Evolutionary conservation across 2,888 invertebrate species (phyloP).

Genomic region (Tipula lateralis): DNA sequence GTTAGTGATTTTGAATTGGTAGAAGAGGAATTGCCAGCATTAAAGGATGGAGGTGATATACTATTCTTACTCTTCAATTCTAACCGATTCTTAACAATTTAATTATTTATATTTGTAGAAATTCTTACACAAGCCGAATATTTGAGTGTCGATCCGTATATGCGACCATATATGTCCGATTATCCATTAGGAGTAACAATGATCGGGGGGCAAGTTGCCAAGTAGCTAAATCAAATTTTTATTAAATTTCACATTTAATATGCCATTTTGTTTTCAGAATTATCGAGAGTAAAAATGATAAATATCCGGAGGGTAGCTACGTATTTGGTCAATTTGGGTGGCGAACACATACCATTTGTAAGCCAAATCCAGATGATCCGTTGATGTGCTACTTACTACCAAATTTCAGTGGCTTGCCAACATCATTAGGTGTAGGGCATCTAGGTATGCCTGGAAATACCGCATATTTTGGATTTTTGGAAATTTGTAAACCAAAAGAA

Average conservation of each 20-base stretch:
- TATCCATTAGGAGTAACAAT: conserved; percentile 59
- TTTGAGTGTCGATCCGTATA: conserved; percentile 69
- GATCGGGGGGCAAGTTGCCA: conserved; percentile 67
- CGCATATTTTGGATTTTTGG: conserved; percentile 69
- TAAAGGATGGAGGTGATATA: conserved; percentile 67
- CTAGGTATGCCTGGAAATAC: conserved; percentile 71
- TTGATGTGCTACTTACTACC: conserved; percentile 51
- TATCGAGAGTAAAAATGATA: conserved; percentile 59
- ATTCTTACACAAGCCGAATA: conserved; percentile 63
- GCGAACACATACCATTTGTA: conserved; percentile 52
- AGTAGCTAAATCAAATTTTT: too few species aligned
- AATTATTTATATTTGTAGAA: conserved; percentile 51
- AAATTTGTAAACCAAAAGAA: conserved; percentile 63
- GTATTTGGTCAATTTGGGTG: conserved; percentile 64
- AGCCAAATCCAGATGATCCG: conserved; percentile 39
- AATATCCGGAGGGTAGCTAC: conserved; percentile 60
- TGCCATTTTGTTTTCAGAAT: conserved; percentile 56
- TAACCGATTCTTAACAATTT: too few species aligned
- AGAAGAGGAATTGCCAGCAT: conserved; percentile 60
- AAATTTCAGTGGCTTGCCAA: conserved; percentile 55
- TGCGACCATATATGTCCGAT: conserved; percentile 56
- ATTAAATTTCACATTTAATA: too few species aligned
- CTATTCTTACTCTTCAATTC: too few species aligned
- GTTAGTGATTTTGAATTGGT: conserved; percentile 59
- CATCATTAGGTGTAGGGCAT: conserved; percentile 60